Evolutionary conservation across 2,888 invertebrate genomes (phyloP), one percentile per base, ranked within the genome.

Genomic region (Scaptodrosophila latifasciaeformis): DNA sequence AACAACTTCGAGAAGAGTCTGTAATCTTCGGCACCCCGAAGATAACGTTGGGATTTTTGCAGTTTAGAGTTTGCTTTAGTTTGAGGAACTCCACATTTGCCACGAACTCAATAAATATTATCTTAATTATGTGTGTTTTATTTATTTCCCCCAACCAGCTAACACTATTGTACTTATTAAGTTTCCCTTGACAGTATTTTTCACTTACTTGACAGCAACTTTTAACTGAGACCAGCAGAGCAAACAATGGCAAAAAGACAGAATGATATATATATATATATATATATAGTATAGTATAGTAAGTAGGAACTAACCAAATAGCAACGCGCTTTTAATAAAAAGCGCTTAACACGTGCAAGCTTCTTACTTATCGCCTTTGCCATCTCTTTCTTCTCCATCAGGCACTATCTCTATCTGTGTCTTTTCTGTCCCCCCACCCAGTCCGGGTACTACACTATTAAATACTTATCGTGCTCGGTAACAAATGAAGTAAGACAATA

Each of bases 401-500:
- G 5, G 10, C 24, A 37, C 12, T 37, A 12, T 9, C 12, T 29
- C 19, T 29, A 9, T 19, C 10, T 13, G 9, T 59, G 29, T 19
- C 34, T 35, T 40, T 48, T n/a, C n/a, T n/a, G n/a, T n/a, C n/a
- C n/a, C n/a, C n/a, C n/a, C n/a, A n/a, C n/a, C n/a, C n/a, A n/a
- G n/a, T 1, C 35, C 13, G 2, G 17, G 15, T 13, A 17, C 24
- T 18, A 17, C 15, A 34, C 9, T 34, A 3, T 15, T 24, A 21
- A 21, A 31, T 24, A 29, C 34, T 12, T 51, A 44, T 49, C 42
- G 30, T 40, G 42, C 35, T 44, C 40, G 24, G 18, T 39, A 48
- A 53, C 37, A 60, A 75, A 65, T 75, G 58, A 75, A 71, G 67
- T 59, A 62, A 62, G 72, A 65, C 71, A 75, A 51, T 55, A 68